These are phyloP conservation scores for Cheilosia vulpina DNA, from an alignment of 2,888 invertebrate species.

Conservation along the genomic window DNA sequence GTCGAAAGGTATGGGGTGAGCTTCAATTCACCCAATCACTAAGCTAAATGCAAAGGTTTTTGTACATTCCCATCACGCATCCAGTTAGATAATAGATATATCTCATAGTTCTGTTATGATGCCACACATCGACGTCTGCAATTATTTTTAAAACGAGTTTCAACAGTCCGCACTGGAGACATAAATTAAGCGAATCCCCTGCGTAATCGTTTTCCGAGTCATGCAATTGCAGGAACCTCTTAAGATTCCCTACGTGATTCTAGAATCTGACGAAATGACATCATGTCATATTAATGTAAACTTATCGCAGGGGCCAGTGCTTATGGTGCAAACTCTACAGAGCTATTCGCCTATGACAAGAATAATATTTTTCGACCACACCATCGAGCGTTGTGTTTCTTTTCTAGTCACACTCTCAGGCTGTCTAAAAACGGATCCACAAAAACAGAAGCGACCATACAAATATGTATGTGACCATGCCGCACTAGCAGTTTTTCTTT, in stretches of 20 bases:
- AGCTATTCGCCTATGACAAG: background rate
- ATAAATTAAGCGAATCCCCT: slow-evolving; percentile 32
- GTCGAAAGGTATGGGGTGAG: too few relatives aligned
- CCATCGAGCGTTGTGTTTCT: slow-evolving; percentile 35
- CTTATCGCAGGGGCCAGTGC: slow-evolving; percentile 49
- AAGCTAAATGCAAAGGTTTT: too few relatives aligned
- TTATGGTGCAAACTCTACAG: slow-evolving; percentile 38
- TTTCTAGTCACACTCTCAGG: slow-evolving; percentile 65
- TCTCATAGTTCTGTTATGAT: too few relatives aligned
- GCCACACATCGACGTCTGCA: too few relatives aligned
- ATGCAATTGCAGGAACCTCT: slow-evolving; percentile 40
- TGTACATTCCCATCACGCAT: too few relatives aligned
- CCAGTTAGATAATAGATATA: too few relatives aligned
- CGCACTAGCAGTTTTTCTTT: background rate
- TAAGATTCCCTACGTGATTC: slow-evolving; percentile 64
- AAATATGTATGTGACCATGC: background rate
- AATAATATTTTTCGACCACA: slow-evolving; percentile 21
- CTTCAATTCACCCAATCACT: too few relatives aligned
- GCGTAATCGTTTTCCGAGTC: slow-evolving; percentile 11
- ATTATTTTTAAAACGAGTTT: too few relatives aligned
- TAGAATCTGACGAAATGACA: slow-evolving; percentile 67
- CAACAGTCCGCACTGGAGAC: background rate
- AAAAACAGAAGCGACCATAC: slow-evolving; percentile 38
- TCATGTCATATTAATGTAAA: slow-evolving; percentile 74
- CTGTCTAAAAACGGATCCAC: slow-evolving; percentile 69